A percentile compares a stretch with the other conserved stretches of the same genome.
Evolutionary conservation across 35 echinoderm and acorn worm genomes (phyloP).

Genomic region (Hemicentrotus pulcherrimus): DNA sequence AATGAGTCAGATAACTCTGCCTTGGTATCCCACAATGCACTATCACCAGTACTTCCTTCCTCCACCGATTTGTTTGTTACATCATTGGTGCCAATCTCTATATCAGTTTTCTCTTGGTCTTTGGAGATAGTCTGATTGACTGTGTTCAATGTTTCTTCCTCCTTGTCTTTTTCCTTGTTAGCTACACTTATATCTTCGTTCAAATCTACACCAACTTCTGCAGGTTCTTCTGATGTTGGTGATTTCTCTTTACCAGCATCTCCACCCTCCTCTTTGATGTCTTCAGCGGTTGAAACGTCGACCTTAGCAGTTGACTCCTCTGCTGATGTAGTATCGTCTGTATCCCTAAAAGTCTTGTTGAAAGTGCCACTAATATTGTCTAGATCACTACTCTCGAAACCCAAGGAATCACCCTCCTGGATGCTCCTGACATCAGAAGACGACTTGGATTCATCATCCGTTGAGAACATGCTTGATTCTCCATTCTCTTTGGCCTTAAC

Average conservation of each 20-base stretch:
- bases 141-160: conserved; percentile 51
- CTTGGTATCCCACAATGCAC: conserved; percentile 44
- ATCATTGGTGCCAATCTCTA: conserved; percentile 46
- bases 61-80: conserved; percentile 47
- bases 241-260: conserved; percentile 52
- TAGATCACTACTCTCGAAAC: conserved; percentile 27
- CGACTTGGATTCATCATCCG: conserved; percentile 30
- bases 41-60: conserved; percentile 53
- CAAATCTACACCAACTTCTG: not conserved
- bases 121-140: conserved; percentile 1
- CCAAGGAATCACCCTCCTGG: conserved; percentile 9
- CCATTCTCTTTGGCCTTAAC: not conserved
- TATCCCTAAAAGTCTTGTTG: not conserved
- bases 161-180: conserved; percentile 29
- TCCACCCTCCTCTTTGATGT: conserved; percentile 57
- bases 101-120: conserved; percentile 41
- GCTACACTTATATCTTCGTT: conserved; percentile 21
- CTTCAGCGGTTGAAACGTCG: conserved; percentile 26
- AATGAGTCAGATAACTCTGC: conserved; percentile 34
- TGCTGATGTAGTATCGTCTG: not conserved
- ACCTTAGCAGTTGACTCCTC: not conserved
- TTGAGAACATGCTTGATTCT: conserved; percentile 30
- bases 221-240: not conserved
- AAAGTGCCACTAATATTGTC: not conserved
- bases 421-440: conserved; percentile 6